Base-by-base conservation (phyloP, 1,140 invertebrate genomes). In the Stegodyphus mimosarum region DNA sequence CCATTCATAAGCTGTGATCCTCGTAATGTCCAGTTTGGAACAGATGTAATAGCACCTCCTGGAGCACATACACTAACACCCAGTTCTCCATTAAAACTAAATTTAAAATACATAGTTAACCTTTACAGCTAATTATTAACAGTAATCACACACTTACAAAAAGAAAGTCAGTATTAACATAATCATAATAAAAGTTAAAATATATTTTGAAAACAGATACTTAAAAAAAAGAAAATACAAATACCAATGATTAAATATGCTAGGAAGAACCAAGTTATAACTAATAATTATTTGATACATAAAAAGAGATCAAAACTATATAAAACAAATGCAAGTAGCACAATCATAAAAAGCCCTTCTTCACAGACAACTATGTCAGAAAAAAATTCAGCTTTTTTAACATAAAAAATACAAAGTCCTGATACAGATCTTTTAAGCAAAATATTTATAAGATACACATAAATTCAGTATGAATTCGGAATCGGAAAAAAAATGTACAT, bases 1-100 rank as follows among this genome's bases (percentile, higher is more conserved):
- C 98, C 97, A 91, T 99, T 99, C 95, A 99, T 97, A 7, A 99
- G 92, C 89, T 98, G 96, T 70, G 93, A 93, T 88, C 95, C 95
- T 80, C 95, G 91, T 80, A 99, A 92, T 0, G 96, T 97, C 91
- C 96, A 99, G 90, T 96, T 95, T 7, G 95, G 95, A 6, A 99
- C 97, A 53, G 96, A 97, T 0, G 98, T 96, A 87, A 99, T 97
- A 70, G 98, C 98, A 70, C 95, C 98, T 83, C 98, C 98, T 5
- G 98, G 98, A 76, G 98, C 98, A 92, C 96, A 97, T 10, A 99
- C 93, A 53, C 93, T 94, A 6, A 99, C 93, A 7, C 97, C 98
- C 71, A 94, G 91, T 63, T 94, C 95, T 64, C 98, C 98, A 91
- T 99, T 97, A 69, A 94, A 92, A 86, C 95, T 96, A 51, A 72